phyloP scores from a whole-genome alignment of 2,113 vertebrate genomes.

The Pedetes capensis region DNA sequence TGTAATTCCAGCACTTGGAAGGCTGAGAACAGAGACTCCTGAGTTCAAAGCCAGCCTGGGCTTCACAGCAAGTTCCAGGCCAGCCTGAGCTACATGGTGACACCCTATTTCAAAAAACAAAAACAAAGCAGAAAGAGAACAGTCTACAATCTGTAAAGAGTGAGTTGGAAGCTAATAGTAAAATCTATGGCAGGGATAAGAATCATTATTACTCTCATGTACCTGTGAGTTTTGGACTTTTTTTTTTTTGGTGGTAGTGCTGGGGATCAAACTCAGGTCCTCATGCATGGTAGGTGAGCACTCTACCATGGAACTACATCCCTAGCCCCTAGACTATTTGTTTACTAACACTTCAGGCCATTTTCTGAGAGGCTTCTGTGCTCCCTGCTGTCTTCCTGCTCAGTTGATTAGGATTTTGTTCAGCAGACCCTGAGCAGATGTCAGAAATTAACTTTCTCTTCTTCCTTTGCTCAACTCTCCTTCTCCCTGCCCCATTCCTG shows the following conservation, averaged over 20 bases:
- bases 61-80: too few species aligned
- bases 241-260: background rate
- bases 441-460: background rate
- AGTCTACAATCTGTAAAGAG: background rate
- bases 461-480: background rate
- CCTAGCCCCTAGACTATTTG: background rate
- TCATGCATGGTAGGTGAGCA: too few species aligned
- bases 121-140: too few species aligned
- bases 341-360: background rate
- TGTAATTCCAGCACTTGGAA: too few species aligned
- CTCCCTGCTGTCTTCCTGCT: too few species aligned
- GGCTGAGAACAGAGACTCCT: too few species aligned
- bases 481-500: background rate
- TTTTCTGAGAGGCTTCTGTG: background rate
- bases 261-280: background rate
- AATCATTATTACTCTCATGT: background rate
- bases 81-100: too few species aligned
- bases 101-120: too few species aligned
- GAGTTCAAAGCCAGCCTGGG: too few species aligned
- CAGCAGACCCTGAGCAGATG: background rate
- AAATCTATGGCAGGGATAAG: background rate
- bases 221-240: background rate
- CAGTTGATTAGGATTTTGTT: background rate
- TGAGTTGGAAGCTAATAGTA: background rate
- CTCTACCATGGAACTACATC: background rate